A percentile compares a stretch with the other conserved stretches of the same genome.
phyloP scores from a whole-genome alignment of 2,888 invertebrate species.

The Torymus tubicola region DNA sequence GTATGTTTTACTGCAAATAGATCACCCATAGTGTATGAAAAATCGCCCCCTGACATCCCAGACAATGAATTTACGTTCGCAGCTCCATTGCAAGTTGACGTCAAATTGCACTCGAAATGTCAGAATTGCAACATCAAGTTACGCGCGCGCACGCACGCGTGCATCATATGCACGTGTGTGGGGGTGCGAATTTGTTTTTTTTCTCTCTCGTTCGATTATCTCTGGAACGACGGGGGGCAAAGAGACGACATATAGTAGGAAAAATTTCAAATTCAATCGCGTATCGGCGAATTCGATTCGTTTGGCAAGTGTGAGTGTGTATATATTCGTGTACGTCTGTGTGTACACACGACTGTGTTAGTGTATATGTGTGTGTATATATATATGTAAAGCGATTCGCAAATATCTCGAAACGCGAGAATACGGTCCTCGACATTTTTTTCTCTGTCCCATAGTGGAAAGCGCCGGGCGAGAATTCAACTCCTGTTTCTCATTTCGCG shows the following conservation, averaged over 20 bases:
- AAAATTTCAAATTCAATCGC: slow-evolving; percentile 34
- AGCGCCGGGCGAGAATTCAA: slow-evolving; percentile 22
- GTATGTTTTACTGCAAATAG: too few species aligned
- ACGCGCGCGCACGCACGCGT: not conserved
- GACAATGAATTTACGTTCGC: not conserved
- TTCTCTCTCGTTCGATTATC: not conserved
- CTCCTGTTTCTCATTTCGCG: not conserved
- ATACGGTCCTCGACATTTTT: slow-evolving; percentile 34
- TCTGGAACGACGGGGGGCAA: slow-evolving; percentile 3
- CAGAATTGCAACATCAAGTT: slow-evolving; percentile 1
- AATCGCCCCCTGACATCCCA: not conserved
- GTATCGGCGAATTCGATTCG: slow-evolving; percentile 21
- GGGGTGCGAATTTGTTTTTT: slow-evolving; percentile 6
- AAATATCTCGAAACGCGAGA: slow-evolving; percentile 33
- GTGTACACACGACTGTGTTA: too few species aligned
- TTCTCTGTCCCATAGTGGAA: slow-evolving; percentile 10
- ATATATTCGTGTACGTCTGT: too few species aligned
- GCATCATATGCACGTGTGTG: not conserved
- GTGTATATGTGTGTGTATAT: too few species aligned
- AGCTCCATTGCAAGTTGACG: not conserved
- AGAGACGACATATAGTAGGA: not conserved
- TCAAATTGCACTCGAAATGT: slow-evolving; percentile 23
- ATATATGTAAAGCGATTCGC: slow-evolving; percentile 27
- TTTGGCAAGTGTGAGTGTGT: not conserved
- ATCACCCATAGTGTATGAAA: not conserved